phyloP scores from a whole-genome alignment of 92 coral and sea anemone species.

The Umimayanthus kanabou region DNA sequence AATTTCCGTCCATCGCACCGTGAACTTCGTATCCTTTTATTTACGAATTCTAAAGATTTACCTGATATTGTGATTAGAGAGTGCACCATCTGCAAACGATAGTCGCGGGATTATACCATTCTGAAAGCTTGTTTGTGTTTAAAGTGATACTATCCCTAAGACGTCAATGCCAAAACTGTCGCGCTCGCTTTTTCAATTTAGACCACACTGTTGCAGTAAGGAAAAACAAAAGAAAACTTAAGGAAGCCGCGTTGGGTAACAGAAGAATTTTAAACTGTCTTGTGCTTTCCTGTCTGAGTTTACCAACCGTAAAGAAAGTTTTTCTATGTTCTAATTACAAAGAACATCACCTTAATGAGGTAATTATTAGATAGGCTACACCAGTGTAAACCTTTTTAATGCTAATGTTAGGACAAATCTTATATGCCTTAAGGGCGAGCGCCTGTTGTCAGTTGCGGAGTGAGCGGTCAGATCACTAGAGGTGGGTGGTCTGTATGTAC shows the following conservation, averaged over 20 bases:
- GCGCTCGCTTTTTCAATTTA: slow-evolving; percentile 33
- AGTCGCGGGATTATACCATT: slow-evolving; percentile 52
- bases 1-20: slow-evolving; percentile 76
- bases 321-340: slow-evolving; percentile 86
- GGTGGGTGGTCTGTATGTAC: slow-evolving; percentile 85
- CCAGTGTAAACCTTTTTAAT: slow-evolving; percentile 84
- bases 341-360: slow-evolving; percentile 86
- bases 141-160: slow-evolving; percentile 62
- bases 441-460: slow-evolving; percentile 71
- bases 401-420: slow-evolving; percentile 88
- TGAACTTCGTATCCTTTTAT: slow-evolving; percentile 62
- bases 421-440: slow-evolving; percentile 64
- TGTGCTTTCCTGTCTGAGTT: slow-evolving; percentile 72
- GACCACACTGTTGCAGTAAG: background rate
- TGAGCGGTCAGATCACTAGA: slow-evolving; percentile 57
- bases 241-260: background rate
- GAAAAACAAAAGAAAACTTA: background rate
- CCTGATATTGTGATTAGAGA: slow-evolving; percentile 60
- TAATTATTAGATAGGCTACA: slow-evolving; percentile 82
- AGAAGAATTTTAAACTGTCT: background rate
- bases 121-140: slow-evolving; percentile 62
- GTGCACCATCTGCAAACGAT: slow-evolving; percentile 68
- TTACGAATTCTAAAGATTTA: slow-evolving; percentile 58
- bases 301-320: slow-evolving; percentile 83
- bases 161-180: slow-evolving; percentile 17